Conservation (phyloP, 1,140 invertebrate genomes). For the Polypedilum pembai region DNA sequence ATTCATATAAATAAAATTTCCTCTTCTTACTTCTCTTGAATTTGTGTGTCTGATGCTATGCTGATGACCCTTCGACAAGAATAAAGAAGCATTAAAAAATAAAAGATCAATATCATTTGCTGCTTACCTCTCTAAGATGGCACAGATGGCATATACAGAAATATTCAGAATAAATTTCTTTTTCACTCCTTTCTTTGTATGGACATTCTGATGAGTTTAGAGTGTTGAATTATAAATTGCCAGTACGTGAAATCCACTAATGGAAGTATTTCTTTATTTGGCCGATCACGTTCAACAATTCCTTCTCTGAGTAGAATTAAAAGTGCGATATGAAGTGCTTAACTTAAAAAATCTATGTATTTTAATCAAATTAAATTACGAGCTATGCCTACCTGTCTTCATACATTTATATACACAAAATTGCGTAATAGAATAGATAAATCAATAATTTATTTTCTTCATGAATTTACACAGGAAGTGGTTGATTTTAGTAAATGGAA, state of each 20-base stretch:
- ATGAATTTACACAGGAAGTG: constrained; percentile 7
- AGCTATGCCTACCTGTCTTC: background rate
- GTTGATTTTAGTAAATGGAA: constrained; percentile 15
- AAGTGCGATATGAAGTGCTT: background rate
- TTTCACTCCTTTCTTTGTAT: background rate
- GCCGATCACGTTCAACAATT: background rate
- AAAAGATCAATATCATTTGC: constrained; percentile 25
- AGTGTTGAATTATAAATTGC: constrained; percentile 6
- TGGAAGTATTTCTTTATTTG: constrained; percentile 1
- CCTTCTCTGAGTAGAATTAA: background rate
- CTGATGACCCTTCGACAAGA: constrained; percentile 10
- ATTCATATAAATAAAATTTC: background rate
- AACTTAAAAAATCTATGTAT: constrained; percentile 8
- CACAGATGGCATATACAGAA: constrained; percentile 21
- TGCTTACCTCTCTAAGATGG: background rate
- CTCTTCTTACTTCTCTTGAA: background rate
- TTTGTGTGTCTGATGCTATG: background rate
- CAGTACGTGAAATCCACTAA: background rate
- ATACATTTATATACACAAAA: background rate
- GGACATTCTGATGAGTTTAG: background rate
- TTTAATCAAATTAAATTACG: background rate
- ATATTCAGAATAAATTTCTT: background rate
- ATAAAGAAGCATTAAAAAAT: background rate
- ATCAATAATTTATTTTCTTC: too few species aligned
- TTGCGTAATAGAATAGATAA: too few species aligned